Evolutionary conservation across 2,888 invertebrate genomes (phyloP), one percentile per base, ranked within the genome.

Genomic region (Eremobia ochroleuca): DNA sequence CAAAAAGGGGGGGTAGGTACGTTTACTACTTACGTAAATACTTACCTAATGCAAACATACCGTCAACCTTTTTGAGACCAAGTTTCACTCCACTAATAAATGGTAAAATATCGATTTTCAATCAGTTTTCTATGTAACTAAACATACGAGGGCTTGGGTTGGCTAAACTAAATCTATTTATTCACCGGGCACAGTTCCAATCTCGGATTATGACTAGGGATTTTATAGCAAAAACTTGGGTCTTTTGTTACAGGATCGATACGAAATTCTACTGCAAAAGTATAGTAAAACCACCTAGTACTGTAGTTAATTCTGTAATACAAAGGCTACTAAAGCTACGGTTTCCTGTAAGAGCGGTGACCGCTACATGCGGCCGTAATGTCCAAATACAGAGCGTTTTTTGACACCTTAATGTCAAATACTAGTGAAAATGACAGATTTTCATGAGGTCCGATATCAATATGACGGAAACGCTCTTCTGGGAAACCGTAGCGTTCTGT

Each of bases 181-280:
- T 69, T 66, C 31, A 72, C 37, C 69, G 76, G 69, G 81, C 81
- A 81, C 52, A 31, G 68, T 76, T 80, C 81, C 76, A 76, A 80
- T 76, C 46, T 61, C 59, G 40, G 76, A 40, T 66, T 80, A 81
- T 65, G 58, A 28, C 58, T 55, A 8, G 25, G 58, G 40, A 74
- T 64, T 73, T 81, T 49, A 65, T 52, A 65, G 37, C 43, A 31
- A 76, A 64, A 68, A 49, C 59, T 43, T 40, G 13, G 31, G 18
- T 15, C 11, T 46, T 43, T 58, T 49, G 64, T 55, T 25, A 49
- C 40, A 68, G 46, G 76, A 69, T 76, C 76, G 43, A 76, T 80
- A 65, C 37, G 4, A 52, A 52, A 64, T 46, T 62, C n/a, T 65
- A 25, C 31, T 28, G 31, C 34, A 9, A 25, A 43, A 25, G 13